These are phyloP conservation scores for Archaeoteleia sp. DNA, from an alignment of 2,888 invertebrate species.

Conservation along the genomic window DNA sequence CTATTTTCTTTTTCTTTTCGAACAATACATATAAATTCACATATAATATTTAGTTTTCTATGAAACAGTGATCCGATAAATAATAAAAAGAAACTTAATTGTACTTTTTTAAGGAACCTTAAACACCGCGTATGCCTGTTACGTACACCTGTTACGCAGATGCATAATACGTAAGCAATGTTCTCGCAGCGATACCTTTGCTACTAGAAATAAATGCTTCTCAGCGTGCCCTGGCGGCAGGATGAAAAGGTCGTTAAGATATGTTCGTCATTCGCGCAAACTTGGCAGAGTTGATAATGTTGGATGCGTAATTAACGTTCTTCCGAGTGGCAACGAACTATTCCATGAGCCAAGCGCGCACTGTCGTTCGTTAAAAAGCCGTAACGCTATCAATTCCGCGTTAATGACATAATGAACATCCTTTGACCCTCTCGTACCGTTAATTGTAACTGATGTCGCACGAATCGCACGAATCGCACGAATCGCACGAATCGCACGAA, in stretches of 20 bases:
- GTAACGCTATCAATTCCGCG: conserved; percentile 19
- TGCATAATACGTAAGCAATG: too few species aligned
- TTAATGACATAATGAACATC: conserved; percentile 14
- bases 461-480: conserved; percentile 2
- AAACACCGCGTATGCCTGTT: too few species aligned
- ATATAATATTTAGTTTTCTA: too few species aligned
- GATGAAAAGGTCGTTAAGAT: conserved; percentile 20
- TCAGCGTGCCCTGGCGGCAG: neutral
- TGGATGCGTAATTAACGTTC: conserved; percentile 23
- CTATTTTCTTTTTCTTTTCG: too few species aligned
- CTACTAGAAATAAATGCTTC: too few species aligned
- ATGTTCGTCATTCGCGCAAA: conserved; percentile 22
- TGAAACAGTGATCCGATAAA: too few species aligned
- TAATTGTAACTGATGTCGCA: conserved; percentile 9
- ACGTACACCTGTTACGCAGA: too few species aligned
- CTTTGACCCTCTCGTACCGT: conserved; percentile 13
- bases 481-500: conserved; percentile 8
- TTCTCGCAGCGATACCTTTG: too few species aligned
- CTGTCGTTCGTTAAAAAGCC: conserved; percentile 34
- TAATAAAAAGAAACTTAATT: too few species aligned
- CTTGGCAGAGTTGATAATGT: conserved; percentile 15
- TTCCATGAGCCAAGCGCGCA: conserved; percentile 4
- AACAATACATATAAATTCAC: too few species aligned
- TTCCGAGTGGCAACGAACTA: conserved; percentile 29
- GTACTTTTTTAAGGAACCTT: too few species aligned